Base-by-base conservation (phyloP, 2,113 vertebrate species). In the Bucco capensis region DNA sequence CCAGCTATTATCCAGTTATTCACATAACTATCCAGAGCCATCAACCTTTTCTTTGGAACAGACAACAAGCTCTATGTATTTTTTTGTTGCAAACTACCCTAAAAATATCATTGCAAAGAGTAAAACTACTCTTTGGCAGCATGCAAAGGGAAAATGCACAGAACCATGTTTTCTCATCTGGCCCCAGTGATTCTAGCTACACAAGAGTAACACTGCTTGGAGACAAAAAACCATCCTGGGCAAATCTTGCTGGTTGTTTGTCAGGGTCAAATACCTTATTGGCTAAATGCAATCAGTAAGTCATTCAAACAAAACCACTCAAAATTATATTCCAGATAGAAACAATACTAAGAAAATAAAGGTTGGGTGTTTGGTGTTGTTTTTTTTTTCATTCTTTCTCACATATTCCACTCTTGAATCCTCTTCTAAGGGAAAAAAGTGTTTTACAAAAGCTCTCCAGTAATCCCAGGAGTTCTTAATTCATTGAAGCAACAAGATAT, bases 101-200 rank as follows among this genome's bases (percentile, higher is more conserved):
- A 16, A 82, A 90, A 83, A 33, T 22, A 46, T 9, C 33, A 62
- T 3, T 73, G 31, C 33, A 58, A 54, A 71, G 38, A 78, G 10
- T 24, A 50, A 31, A 82, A 79, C 51, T n/a, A 46, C 28, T 84
- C n/a, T n/a, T n/a, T 51, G 27, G 23, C 51, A 90, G 37, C 22
- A 81, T 0, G 0, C 38, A 60, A 38, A 18, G 58, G 19, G 8
- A 66, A 83, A 89, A 61, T 0, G 4, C 35, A 31, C 0, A 66
- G 46, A 30, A 54, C 21, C 14, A 6, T 10, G 18, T 54, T 73
- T 86, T 89, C 54, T n/a, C 19, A 57, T 64, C 27, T 66, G 54
- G 53, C 22, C 19, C 9, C 27, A 38, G 5, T 30, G 19, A 31
- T 27, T 65, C 15, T 13, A 33, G 42, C 30, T 75, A 62, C 17